Evolutionary conservation across 1,140 invertebrate species (phyloP), one percentile per base, ranked within the genome.

Genomic region (Drosophila pruinosa): DNA sequence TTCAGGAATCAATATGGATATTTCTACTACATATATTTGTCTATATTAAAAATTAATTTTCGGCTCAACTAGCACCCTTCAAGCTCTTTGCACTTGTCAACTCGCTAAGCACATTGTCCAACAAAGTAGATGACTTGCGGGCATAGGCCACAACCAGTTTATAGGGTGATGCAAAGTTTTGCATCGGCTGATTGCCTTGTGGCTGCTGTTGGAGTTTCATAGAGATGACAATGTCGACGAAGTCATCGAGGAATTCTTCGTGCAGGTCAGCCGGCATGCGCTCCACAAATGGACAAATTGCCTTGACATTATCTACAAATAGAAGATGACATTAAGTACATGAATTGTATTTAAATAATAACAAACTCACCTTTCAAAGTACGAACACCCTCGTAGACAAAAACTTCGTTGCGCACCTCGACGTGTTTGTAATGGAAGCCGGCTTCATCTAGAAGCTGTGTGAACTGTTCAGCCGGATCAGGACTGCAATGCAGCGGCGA

Each of bases 231-330:
- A 93, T 89, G 0, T 92, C 78, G 6, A 94, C 61, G 54, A 93
- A 94, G 70, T 95, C 94, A 28, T 93, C 85, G 15, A 94, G 91
- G 78, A 95, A 97, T 2, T 94, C 93, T n/a, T 94, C 92, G 36
- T 94, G 93, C 2, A 95, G 64, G 0, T 93, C 86, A 0, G 92
- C 72, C 0, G 96, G 95, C 59, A 97, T 94, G 19, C 93, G 91
- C 2, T 93, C 90, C 38, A 95, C 79, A 76, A 97, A 97, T 0
- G 96, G 96, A 85, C 95, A 96, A 3, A 97, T 94, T 0, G 96
- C 95, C 61, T 92, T 92, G 0, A 95, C 92, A 21, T 95, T 94
- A 76, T 95, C 96, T 80, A 6, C 8, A 10, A 10, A 17, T 24
- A 5, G 1, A 14, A 28, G 28, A 4, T 3, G n/a, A 12, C 6